A percentile compares a stretch with the other conserved stretches of the same genome.
Evolutionary conservation across 1,140 invertebrate genomes (phyloP).

Genomic region (Cydia fagiglandana): DNA sequence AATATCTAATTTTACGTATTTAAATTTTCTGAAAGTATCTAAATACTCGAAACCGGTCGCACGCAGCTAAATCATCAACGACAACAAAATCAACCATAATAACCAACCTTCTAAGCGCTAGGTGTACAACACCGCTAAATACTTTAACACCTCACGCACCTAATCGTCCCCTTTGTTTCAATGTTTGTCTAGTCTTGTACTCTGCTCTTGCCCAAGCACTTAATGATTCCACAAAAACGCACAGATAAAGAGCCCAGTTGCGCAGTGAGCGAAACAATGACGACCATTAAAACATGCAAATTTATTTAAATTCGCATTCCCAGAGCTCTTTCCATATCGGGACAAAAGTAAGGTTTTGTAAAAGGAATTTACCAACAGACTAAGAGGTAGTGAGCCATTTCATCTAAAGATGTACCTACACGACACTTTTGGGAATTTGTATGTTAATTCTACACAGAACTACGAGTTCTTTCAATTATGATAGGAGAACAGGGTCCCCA

Average conservation of each 20-base stretch:
- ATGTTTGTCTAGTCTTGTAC: not conserved
- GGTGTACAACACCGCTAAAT: not conserved
- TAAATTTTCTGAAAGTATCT: too few species aligned
- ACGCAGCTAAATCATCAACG: too few species aligned
- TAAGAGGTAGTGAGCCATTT: too few species aligned
- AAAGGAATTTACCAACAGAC: not conserved
- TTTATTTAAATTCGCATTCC: constrained; percentile 42
- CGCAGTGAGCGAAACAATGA: constrained; percentile 35
- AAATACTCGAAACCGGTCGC: too few species aligned
- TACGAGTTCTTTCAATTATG: too few species aligned
- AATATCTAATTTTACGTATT: too few species aligned
- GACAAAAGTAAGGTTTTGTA: constrained; percentile 16
- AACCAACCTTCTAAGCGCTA: too few species aligned
- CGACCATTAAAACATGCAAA: constrained; percentile 38
- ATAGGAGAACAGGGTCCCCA: too few species aligned
- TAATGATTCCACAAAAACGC: constrained; percentile 12
- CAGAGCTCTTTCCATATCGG: not conserved
- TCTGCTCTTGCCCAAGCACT: not conserved
- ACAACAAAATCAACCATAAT: too few species aligned
- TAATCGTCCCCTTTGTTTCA: not conserved
- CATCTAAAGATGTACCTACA: too few species aligned
- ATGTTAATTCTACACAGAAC: too few species aligned
- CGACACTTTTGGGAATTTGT: too few species aligned
- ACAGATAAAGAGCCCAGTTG: constrained; percentile 2
- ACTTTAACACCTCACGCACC: not conserved